phyloP scores from a whole-genome alignment of 2,797 vertebrate genomes.

The Megalops cyprinoides region DNA sequence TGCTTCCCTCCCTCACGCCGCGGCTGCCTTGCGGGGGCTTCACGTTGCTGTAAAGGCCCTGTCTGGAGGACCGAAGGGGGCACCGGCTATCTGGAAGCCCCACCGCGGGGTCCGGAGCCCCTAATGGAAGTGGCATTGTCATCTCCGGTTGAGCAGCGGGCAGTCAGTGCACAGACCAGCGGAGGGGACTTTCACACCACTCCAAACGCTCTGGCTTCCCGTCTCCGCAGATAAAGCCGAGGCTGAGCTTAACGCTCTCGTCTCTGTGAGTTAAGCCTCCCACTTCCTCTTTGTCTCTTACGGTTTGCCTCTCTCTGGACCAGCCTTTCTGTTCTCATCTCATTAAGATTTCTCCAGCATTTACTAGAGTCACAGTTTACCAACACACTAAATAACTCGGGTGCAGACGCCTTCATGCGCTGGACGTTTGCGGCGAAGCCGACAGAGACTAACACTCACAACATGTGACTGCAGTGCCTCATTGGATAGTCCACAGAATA shows the following conservation, averaged over 20 bases:
- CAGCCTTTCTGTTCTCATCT: not conserved
- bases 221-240: not conserved
- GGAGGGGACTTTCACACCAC: not conserved
- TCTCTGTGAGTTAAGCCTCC: not conserved
- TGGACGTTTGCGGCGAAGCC: not conserved
- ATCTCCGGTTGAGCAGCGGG: no score
- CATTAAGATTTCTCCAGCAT: not conserved
- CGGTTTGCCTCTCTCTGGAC: not conserved
- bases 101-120: no score
- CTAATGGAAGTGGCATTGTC: no score
- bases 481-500: not conserved
- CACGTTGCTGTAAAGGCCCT: not conserved
- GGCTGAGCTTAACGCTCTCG: not conserved
- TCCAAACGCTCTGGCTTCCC: not conserved
- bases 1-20: not conserved
- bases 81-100: no score
- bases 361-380: no score
- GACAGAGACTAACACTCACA: not conserved
- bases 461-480: not conserved
- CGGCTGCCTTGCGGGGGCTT: not conserved
- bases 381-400: no score
- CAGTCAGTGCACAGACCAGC: not conserved
- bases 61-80: no score
- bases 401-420: not conserved
- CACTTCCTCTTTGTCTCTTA: not conserved